Conservation (phyloP, 2,113 vertebrate species). For the Oplegnathus fasciatus region DNA sequence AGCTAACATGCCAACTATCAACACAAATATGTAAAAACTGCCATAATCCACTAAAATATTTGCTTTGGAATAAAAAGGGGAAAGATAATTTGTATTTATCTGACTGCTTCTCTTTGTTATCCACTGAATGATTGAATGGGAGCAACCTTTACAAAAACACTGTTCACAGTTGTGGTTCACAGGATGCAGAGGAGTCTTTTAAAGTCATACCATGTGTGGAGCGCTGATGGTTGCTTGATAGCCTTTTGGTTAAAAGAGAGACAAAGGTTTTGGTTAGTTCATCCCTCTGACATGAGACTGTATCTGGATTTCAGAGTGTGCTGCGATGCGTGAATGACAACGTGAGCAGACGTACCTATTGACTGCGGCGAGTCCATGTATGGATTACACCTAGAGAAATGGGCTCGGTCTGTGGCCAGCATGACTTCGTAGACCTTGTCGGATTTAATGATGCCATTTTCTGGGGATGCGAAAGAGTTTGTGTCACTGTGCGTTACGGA, state of each 20-base stretch:
- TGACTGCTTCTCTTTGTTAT: background rate
- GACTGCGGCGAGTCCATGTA: constrained; percentile 99
- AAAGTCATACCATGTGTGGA: constrained; percentile 95
- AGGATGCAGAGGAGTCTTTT: constrained; percentile 25
- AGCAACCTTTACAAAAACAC: background rate
- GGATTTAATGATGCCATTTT: constrained; percentile 99
- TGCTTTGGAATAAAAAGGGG: background rate
- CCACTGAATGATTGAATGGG: constrained; percentile 2
- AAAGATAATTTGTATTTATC: background rate
- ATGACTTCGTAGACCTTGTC: constrained; percentile 99
- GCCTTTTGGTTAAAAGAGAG: constrained; percentile 83
- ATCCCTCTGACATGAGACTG: background rate
- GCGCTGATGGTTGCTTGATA: constrained; percentile 99
- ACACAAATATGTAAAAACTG: background rate
- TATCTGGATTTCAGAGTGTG: background rate
- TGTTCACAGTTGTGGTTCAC: background rate
- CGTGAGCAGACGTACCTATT: constrained; percentile 89
- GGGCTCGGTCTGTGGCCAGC: constrained; percentile 94
- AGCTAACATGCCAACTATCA: background rate
- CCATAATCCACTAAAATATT: background rate
- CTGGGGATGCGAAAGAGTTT: constrained; percentile 81
- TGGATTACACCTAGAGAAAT: constrained; percentile 97
- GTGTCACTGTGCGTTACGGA: constrained; percentile 32
- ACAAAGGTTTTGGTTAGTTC: constrained; percentile 48
- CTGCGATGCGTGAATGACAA: background rate